Percentiles rank a stretch among this genome's conserved stretches.
Conservation (phyloP, 2,797 vertebrate species). For the Sebastes diaconus region DNA sequence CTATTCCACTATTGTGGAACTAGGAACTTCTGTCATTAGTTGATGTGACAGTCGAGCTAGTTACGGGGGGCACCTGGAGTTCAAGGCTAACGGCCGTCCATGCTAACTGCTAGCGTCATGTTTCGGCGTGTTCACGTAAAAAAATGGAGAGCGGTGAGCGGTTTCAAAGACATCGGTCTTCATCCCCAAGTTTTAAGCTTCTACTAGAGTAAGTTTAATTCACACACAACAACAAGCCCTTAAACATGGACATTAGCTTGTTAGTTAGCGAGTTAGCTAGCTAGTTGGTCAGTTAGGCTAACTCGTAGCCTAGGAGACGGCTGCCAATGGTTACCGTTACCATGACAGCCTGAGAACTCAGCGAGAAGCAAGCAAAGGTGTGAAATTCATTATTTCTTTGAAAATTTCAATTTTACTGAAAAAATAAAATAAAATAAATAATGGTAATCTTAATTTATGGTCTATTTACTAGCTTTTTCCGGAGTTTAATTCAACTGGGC, state of each 20-base stretch:
- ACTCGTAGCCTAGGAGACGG: neutral
- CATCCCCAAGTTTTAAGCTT: neutral
- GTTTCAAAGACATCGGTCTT: neutral
- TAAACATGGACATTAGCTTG: neutral
- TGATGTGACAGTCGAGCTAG: neutral
- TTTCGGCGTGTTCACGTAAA: neutral
- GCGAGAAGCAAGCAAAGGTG: neutral
- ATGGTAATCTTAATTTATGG: neutral
- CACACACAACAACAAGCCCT: neutral
- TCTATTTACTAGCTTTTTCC: neutral
- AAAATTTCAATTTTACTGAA: neutral
- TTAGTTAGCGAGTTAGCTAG: neutral
- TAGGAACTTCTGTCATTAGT: neutral
- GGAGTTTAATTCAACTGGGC: neutral
- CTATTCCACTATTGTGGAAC: neutral
- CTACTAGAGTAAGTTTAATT: neutral
- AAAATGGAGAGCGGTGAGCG: neutral
- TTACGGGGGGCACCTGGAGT: neutral
- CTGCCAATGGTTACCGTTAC: neutral
- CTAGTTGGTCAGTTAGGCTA: neutral
- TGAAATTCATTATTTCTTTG: neutral
- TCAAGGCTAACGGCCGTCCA: neutral
- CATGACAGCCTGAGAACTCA: neutral
- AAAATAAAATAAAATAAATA: neutral
- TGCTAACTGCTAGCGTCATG: neutral